Evolutionary conservation across 2,888 invertebrate species (phyloP), one percentile per base, ranked within the genome.

Genomic region (Ptychoptera contaminata): DNA sequence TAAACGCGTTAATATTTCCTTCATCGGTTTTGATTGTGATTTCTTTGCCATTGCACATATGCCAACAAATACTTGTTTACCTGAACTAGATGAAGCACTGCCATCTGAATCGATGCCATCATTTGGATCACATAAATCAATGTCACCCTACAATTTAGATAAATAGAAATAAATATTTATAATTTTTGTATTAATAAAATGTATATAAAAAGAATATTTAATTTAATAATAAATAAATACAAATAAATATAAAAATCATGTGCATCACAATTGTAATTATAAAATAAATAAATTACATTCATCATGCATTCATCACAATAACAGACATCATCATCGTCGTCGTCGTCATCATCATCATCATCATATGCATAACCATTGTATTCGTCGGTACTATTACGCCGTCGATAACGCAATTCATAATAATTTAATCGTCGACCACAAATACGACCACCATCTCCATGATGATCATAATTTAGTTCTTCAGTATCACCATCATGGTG

Each of bases 41-140:
- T 99, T 99, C 69, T 98, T 97, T 59, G 90, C 86, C 98, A 99
- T 99, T 53, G 98, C 97, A 72, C 98, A 99, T 48, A 99, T 85
- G 50, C 98, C 98, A 56, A 99, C 93, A 62, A 93, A 76, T 56
- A 98, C 92, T 60, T 93, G 88, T 65, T 90, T 90, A 56, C 82
- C 83, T 61, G 70, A 75, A 53, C 58, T 63, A 16, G 65, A 64
- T 16, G 62, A 63, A 36, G 57, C 71, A 67, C 75, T 75, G 53
- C 70, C 69, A 52, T 74, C 72, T 12, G 72, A 69, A 51, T 76
- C 76, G 60, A 73, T 61, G 2, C 73, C 70, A 58, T 65, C 65
- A 54, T 59, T 65, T 51, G 63, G 62, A 59, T 82, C 83, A 48
- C 72, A 60, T 61, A 81, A 70, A 61, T 83, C 84, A 65, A 83